Evolutionary conservation across 2,797 vertebrate genomes (phyloP).

Genomic region (Muraenolepis orangiensis): DNA sequence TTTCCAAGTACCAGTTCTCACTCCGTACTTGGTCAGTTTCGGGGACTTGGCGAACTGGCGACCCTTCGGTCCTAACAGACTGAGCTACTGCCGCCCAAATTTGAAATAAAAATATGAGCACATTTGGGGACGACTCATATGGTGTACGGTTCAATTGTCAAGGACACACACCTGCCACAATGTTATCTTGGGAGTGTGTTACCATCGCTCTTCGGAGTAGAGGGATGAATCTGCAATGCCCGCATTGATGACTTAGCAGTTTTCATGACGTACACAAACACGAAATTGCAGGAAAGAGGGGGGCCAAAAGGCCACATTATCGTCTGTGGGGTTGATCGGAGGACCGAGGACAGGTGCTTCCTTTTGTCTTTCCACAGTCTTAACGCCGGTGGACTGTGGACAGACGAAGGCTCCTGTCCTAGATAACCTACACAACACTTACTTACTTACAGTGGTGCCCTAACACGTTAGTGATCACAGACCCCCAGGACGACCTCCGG

Average conservation of each 20-base stretch:
- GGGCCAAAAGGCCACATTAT: neutral
- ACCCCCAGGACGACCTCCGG: constrained; percentile 18
- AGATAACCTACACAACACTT: neutral
- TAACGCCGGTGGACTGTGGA: neutral
- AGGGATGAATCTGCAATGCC: neutral
- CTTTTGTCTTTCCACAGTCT: neutral
- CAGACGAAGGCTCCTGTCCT: neutral
- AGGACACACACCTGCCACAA: too few relatives aligned
- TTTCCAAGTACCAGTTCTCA: too few relatives aligned
- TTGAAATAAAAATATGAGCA: too few relatives aligned
- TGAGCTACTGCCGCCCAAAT: too few relatives aligned
- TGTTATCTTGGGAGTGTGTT: too few relatives aligned
- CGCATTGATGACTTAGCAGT: neutral
- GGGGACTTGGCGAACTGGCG: too few relatives aligned
- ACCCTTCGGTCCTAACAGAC: too few relatives aligned
- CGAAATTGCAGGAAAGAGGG: neutral
- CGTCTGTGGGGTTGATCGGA: neutral
- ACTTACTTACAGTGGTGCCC: neutral
- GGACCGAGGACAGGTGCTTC: neutral
- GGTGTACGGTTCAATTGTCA: too few relatives aligned
- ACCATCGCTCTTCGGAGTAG: neutral
- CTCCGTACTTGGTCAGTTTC: too few relatives aligned
- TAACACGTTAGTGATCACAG: neutral
- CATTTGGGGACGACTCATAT: too few relatives aligned
- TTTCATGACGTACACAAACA: neutral